Percentiles rank a stretch among this genome's conserved stretches.
These are phyloP conservation scores for Lutraria rhynchaena DNA, from an alignment of 1,140 invertebrate genomes.

Conservation along the genomic window DNA sequence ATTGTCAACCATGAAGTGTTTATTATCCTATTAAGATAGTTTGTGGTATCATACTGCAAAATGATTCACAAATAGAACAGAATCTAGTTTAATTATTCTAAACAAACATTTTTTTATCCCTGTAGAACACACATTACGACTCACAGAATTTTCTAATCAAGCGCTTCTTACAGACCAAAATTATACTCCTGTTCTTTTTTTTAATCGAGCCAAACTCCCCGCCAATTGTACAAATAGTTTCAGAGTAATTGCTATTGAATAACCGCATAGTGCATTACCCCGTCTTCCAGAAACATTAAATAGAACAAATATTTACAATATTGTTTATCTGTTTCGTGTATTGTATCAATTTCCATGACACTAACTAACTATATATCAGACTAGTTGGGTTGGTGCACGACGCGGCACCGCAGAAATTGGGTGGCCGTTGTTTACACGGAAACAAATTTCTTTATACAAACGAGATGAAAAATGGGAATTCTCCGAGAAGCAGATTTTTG, in stretches of 20 bases:
- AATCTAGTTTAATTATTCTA: too few relatives aligned
- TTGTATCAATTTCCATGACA: slow-evolving; percentile 37
- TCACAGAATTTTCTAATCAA: too few relatives aligned
- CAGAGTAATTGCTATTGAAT: slow-evolving; percentile 2
- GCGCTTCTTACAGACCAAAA: too few relatives aligned
- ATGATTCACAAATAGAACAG: too few relatives aligned
- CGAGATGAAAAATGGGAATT: slow-evolving; percentile 34
- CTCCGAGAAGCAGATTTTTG: slow-evolving; percentile 4
- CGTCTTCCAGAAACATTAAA: slow-evolving; percentile 28
- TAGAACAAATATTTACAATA: slow-evolving; percentile 42
- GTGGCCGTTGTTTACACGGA: slow-evolving; percentile 43
- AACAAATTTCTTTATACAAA: slow-evolving; percentile 41
- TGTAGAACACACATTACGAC: too few relatives aligned
- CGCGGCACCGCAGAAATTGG: slow-evolving; percentile 43
- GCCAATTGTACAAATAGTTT: too few relatives aligned
- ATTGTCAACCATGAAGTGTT: too few relatives aligned
- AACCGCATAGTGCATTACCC: slow-evolving; percentile 20
- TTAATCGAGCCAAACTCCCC: too few relatives aligned
- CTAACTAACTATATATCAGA: slow-evolving; percentile 39
- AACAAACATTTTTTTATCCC: too few relatives aligned
- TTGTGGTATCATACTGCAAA: too few relatives aligned
- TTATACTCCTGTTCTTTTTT: too few relatives aligned
- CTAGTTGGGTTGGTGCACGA: slow-evolving; percentile 9
- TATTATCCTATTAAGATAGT: too few relatives aligned
- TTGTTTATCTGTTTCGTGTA: slow-evolving; percentile 21